Conservation (phyloP, 2,888 invertebrate species). For the Stictocephala bisonia region DNA sequence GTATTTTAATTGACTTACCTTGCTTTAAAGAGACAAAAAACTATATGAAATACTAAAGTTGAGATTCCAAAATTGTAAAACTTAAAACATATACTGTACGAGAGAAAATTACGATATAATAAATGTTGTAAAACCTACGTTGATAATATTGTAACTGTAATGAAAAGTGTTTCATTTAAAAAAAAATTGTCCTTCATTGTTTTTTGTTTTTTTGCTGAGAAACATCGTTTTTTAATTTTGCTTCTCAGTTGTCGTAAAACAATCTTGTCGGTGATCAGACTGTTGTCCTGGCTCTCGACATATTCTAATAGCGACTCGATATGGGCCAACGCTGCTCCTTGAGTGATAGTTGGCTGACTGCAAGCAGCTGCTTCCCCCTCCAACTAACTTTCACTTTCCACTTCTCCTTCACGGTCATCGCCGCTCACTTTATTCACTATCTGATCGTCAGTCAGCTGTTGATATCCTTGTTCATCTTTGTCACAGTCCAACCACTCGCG, state of each 20-base stretch:
- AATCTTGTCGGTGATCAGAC: background rate
- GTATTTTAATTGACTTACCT: no score
- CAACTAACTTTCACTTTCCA: background rate
- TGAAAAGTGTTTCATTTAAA: no score
- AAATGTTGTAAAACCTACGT: no score
- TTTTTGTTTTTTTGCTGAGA: background rate
- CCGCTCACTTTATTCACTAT: no score
- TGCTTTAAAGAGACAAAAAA: no score
- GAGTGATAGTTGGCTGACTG: background rate
- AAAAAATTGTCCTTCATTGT: constrained; percentile 7
- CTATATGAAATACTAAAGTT: no score
- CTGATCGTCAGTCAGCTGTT: constrained; percentile 1
- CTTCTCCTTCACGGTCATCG: no score
- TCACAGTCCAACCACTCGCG: constrained; percentile 15
- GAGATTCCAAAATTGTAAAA: no score
- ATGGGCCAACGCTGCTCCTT: background rate
- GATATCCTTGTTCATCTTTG: background rate
- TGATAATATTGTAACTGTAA: no score
- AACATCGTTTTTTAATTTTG: no score
- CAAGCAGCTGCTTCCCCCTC: background rate
- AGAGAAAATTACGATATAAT: no score
- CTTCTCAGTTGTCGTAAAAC: background rate
- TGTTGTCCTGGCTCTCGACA: constrained; percentile 7
- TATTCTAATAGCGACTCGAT: background rate
- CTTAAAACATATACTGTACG: no score